These are phyloP conservation scores for Noctilio leporinus DNA, from an alignment of 2,113 vertebrate genomes.

Conservation along the genomic window DNA sequence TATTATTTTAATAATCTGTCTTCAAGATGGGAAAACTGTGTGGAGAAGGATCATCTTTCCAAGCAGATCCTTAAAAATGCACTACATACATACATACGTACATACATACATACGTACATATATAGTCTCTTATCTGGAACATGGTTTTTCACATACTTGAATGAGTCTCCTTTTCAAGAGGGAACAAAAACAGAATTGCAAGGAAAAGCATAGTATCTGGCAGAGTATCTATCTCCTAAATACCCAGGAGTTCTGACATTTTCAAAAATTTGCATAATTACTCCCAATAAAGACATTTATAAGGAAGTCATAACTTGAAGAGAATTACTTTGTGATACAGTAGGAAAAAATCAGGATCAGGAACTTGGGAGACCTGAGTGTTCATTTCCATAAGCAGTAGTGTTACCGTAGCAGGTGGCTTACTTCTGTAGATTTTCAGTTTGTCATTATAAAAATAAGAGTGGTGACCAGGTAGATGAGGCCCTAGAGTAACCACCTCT, in stretches of 20 bases:
- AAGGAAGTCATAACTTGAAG: neutral
- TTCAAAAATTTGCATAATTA: neutral
- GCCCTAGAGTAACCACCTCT: neutral
- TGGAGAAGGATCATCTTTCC: conserved; percentile 53
- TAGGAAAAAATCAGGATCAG: neutral
- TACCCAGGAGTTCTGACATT: neutral
- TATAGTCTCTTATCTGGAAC: neutral
- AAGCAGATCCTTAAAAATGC: too few relatives aligned
- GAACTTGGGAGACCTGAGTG: neutral
- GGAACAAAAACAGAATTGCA: conserved; percentile 21
- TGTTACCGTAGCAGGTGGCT: neutral
- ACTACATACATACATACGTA: too few relatives aligned
- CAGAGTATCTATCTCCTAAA: neutral
- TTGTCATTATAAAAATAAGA: neutral
- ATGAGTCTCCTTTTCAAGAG: neutral
- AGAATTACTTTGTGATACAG: neutral
- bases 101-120: too few relatives aligned
- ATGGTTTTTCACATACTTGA: neutral
- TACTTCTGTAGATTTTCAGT: neutral
- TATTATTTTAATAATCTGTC: conserved; percentile 46
- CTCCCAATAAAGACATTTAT: neutral
- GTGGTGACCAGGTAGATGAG: neutral
- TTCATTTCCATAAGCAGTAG: neutral
- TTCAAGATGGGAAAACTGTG: conserved; percentile 33
- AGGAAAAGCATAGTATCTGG: neutral